Conservation (phyloP, 1,140 invertebrate genomes). For the Atta colombica region DNA sequence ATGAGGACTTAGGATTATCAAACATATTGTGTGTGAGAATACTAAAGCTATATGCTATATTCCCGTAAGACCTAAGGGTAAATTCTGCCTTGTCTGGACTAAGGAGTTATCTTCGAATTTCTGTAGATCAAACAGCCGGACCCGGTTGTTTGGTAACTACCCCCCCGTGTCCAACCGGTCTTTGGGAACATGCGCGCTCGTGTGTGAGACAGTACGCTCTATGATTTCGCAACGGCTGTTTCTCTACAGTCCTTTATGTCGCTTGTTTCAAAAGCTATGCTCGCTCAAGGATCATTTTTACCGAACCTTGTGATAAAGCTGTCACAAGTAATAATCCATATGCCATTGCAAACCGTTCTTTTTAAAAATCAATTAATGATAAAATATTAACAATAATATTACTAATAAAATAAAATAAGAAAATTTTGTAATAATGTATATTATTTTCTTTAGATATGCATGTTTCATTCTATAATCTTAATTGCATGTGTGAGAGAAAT, state of each 20-base stretch:
- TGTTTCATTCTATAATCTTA: not conserved
- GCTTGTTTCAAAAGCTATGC: not conserved
- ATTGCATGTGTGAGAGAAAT: not conserved
- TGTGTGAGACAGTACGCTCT: conserved; percentile 33
- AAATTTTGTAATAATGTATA: not conserved
- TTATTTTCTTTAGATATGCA: not conserved
- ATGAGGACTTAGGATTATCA: not conserved
- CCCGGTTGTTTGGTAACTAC: conserved; percentile 36
- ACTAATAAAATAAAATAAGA: not conserved
- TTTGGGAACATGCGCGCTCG: conserved; percentile 37
- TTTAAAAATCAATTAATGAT: not conserved
- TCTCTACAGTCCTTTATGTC: conserved; percentile 18
- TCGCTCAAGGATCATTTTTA: conserved; percentile 36
- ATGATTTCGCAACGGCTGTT: conserved; percentile 50
- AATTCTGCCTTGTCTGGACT: not conserved
- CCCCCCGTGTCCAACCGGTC: conserved; percentile 18
- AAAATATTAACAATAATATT: not conserved
- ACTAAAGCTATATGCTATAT: not conserved
- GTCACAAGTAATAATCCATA: not conserved
- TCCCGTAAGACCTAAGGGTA: not conserved
- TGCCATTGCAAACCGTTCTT: not conserved
- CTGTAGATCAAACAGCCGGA: conserved; percentile 47
- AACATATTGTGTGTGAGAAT: not conserved
- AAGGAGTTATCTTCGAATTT: conserved; percentile 47
- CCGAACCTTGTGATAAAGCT: not conserved